These are phyloP conservation scores for Crocodylus rhombifer DNA, from an alignment of 2,797 vertebrate species.

Conservation along the genomic window DNA sequence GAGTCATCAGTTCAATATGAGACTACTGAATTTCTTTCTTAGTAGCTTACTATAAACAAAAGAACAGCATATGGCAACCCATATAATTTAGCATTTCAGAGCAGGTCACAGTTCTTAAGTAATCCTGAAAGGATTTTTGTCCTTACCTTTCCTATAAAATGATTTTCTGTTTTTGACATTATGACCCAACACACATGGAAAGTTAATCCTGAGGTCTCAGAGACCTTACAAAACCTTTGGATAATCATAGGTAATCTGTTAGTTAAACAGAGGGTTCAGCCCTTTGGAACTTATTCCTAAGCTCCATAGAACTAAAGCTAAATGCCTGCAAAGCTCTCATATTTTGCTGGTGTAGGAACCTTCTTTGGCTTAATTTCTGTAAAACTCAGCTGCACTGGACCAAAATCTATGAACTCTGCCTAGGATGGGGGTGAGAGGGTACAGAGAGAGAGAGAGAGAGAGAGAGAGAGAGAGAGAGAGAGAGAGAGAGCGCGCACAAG, in stretches of 20 bases:
- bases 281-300: neutral
- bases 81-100: neutral
- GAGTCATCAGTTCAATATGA: neutral
- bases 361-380: neutral
- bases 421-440: neutral
- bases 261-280: neutral
- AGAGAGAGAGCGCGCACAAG: neutral
- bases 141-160: neutral
- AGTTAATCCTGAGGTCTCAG: neutral
- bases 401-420: neutral
- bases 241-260: neutral
- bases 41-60: neutral
- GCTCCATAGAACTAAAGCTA: neutral
- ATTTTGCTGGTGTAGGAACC: neutral
- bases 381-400: neutral
- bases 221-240: neutral
- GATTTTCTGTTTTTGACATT: neutral
- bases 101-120: neutral
- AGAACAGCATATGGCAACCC: neutral
- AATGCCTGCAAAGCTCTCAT: neutral
- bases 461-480: neutral
- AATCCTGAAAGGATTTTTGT: too few relatives aligned
- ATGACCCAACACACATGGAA: neutral
- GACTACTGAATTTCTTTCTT: neutral
- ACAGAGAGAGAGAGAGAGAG: too few relatives aligned